Percentiles rank a stretch among this genome's conserved stretches.
Conservation (phyloP, 2,797 vertebrate genomes). For the Buceros bicornis region DNA sequence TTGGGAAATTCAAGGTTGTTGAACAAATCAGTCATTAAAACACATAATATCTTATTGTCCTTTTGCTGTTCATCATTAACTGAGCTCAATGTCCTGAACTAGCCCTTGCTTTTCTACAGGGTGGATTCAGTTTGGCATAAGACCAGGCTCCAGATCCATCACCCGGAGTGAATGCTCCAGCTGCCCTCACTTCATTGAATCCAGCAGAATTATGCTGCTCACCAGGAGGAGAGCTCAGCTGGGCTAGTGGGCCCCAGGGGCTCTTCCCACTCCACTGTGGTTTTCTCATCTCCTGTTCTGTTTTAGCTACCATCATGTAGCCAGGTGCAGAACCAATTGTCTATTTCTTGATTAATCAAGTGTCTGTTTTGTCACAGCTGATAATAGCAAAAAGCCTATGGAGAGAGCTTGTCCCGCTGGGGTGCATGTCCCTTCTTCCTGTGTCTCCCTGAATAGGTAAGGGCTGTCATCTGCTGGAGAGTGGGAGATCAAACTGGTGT, state of each 20-base stretch:
- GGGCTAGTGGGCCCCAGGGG: background rate
- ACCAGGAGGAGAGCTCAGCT: background rate
- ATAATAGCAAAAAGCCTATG: background rate
- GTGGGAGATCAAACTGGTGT: background rate
- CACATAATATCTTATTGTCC: constrained; percentile 64
- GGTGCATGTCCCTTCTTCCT: background rate
- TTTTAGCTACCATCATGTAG: background rate
- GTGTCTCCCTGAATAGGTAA: background rate
- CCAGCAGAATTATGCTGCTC: background rate
- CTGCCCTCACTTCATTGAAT: background rate
- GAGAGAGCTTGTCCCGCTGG: background rate
- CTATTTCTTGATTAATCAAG: background rate
- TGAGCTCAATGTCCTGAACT: constrained; percentile 62
- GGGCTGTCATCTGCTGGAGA: background rate
- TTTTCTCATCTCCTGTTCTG: background rate
- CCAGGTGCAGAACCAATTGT: background rate
- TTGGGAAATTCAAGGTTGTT: constrained; percentile 61
- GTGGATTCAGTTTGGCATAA: constrained; percentile 32
- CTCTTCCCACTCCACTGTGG: background rate
- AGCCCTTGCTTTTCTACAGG: constrained; percentile 49
- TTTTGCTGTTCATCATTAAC: constrained; percentile 57
- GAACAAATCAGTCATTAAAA: constrained; percentile 63
- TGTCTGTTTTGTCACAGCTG: background rate
- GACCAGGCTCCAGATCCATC: background rate
- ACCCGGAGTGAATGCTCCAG: background rate